These are phyloP conservation scores for Synanceia verrucosa DNA, from an alignment of 2,797 vertebrate genomes.

Conservation along the genomic window DNA sequence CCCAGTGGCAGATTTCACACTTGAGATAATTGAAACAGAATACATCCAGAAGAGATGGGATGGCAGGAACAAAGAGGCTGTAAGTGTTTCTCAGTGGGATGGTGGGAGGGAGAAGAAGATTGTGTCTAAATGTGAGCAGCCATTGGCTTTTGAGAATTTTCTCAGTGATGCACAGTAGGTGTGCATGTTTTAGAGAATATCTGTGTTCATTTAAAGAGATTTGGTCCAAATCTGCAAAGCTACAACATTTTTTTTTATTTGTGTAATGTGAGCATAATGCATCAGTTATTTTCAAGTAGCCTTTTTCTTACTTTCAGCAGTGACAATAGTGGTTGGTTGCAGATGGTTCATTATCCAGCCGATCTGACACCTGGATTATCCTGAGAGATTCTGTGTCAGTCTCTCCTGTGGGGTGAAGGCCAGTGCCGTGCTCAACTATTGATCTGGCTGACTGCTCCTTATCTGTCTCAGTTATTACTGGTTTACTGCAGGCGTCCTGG, in stretches of 20 bases:
- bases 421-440: slow-evolving; percentile 67
- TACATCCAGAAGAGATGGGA: slow-evolving; percentile 29
- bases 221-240: not conserved
- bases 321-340: slow-evolving; percentile 44
- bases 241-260: not conserved
- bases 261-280: not conserved
- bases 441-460: slow-evolving; percentile 68
- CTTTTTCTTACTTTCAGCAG: not conserved
- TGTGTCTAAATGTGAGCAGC: slow-evolving; percentile 6
- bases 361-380: slow-evolving; percentile 52
- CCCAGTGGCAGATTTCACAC: slow-evolving; percentile 55
- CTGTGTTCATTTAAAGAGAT: not conserved
- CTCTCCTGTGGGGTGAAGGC: slow-evolving; percentile 48
- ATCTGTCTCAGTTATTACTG: slow-evolving; percentile 65
- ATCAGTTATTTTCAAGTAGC: not conserved
- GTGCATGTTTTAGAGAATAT: not conserved
- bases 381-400: slow-evolving; percentile 51
- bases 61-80: slow-evolving; percentile 35
- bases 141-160: slow-evolving; percentile 4
- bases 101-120: slow-evolving; percentile 9
- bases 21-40: slow-evolving; percentile 72
- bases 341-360: slow-evolving; percentile 51
- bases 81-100: slow-evolving; percentile 24
- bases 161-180: slow-evolving; percentile 11
- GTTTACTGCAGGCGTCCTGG: slow-evolving; percentile 55